Conservation (phyloP, 2,113 vertebrate species). For the Ceratotherium simum region DNA sequence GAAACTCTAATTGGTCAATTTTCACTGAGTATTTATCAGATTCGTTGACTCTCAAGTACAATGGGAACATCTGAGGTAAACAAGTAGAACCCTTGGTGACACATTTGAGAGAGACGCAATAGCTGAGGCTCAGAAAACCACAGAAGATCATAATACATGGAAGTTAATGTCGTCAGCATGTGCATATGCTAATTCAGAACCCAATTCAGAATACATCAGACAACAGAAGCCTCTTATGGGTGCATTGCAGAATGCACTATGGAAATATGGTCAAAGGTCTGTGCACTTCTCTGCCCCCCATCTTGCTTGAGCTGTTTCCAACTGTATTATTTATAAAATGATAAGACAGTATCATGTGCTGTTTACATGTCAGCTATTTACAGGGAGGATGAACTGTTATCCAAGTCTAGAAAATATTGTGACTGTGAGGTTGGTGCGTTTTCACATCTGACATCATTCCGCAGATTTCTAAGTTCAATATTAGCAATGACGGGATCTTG, state of each 20-base stretch:
- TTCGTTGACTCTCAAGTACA: constrained; percentile 64
- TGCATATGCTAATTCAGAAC: constrained; percentile 75
- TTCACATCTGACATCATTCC: constrained; percentile 41
- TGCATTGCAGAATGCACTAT: constrained; percentile 74
- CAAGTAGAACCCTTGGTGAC: constrained; percentile 37
- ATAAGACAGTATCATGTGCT: constrained; percentile 3
- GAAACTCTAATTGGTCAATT: constrained; percentile 64
- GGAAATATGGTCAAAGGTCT: constrained; percentile 72
- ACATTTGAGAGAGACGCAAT: constrained; percentile 57
- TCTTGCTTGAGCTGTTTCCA: constrained; percentile 60
- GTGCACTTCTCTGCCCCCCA: constrained; percentile 45
- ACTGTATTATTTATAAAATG: constrained; percentile 57
- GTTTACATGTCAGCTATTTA: constrained; percentile 52
- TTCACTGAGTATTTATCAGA: constrained; percentile 74
- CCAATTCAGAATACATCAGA: constrained; percentile 71
- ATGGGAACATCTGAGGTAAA: constrained; percentile 46
- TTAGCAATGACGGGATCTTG: neutral
- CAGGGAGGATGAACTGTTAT: neutral
- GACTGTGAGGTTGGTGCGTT: neutral
- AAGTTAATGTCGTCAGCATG: constrained; percentile 77
- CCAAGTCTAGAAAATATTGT: constrained; percentile 14
- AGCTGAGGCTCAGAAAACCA: constrained; percentile 63
- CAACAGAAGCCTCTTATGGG: constrained; percentile 74
- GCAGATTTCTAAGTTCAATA: constrained; percentile 11
- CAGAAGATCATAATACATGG: constrained; percentile 57